Evolutionary conservation across 2,888 invertebrate genomes (phyloP), one percentile per base, ranked within the genome.

Genomic region (Lasioglossum zephyrum): DNA sequence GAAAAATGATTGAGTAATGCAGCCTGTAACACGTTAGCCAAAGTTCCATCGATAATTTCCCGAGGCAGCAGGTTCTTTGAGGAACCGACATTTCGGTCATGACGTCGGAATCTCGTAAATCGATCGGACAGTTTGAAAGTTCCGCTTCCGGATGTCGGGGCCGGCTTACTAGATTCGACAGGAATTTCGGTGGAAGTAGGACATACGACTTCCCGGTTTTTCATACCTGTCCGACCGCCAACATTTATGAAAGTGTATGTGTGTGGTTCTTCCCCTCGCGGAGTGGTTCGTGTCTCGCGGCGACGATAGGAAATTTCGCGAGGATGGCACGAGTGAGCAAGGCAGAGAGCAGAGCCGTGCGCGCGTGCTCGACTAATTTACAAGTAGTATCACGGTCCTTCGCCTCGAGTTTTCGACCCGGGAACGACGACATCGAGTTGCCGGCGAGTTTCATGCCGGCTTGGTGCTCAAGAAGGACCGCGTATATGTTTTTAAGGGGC

Each of bases 51-150:
- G 44, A 53, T 76, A 41, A 13, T 31, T 66, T 75, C 63, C 79
- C 36, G 31, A 26, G 26, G 18, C 72, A 11, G 47, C 73, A 9
- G 18, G 47, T 60, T 60, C 60, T 60, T 60, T 60, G 60, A 60
- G 60, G 60, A 60, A 60, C 26, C 60, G 60, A 60, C 26, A 26
- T 73, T 69, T 69, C 47, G 63, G 66, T 63, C 60, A 18, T 26
- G 80, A 75, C 74, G 77, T 85, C 85, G 81, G 74, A 81, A 85
- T 85, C 26, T 78, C 77, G 80, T 86, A 84, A 80, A 86, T 86
- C 84, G 80, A 77, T 80, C 57, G 77, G 44, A 77, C 74, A 83
- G 72, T 77, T 84, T 75, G 60, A 66, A 77, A 80, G 72, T 80
- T 75, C 47, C 72, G 77, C 63, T 53, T 18, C 47, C 31, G 53